These are phyloP conservation scores for Listronotus bonariensis DNA, from an alignment of 1,140 invertebrate genomes.

Conservation along the genomic window DNA sequence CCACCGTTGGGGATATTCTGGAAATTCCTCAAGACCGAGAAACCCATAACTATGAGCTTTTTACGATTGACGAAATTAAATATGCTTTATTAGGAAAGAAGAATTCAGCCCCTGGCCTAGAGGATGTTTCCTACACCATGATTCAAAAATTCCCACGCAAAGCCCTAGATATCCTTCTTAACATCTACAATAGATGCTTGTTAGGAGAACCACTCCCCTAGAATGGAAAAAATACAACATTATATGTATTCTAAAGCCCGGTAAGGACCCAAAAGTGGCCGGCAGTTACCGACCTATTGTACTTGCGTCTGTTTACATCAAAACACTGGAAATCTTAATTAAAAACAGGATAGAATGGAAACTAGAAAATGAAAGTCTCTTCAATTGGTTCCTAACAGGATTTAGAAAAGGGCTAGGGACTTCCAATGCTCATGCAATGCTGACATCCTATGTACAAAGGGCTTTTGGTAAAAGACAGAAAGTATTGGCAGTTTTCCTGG, in stretches of 20 bases:
- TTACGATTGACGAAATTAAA: too few species aligned
- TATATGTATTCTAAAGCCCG: constrained; percentile 14
- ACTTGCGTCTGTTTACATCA: constrained; percentile 8
- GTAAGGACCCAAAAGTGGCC: constrained; percentile 2
- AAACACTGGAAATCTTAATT: constrained; percentile 21
- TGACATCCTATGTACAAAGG: constrained; percentile 5
- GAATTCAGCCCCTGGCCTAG: too few species aligned
- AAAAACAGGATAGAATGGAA: constrained; percentile 24
- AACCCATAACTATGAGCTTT: too few species aligned
- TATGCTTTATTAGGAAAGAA: too few species aligned
- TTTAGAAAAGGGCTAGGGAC: constrained; percentile 23
- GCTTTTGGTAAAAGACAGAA: constrained; percentile 8
- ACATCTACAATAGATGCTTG: too few species aligned
- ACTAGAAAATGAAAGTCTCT: constrained; percentile 15
- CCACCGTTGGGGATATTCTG: too few species aligned
- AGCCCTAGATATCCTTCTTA: too few species aligned
- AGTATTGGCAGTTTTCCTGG: constrained; percentile 20
- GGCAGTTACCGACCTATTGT: constrained; percentile 13
- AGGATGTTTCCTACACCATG: too few species aligned
- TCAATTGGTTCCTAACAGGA: not conserved
- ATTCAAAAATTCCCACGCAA: too few species aligned
- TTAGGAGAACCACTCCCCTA: not conserved
- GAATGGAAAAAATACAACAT: constrained; percentile 16
- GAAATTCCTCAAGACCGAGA: too few species aligned
- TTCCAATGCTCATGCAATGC: too few species aligned